phyloP scores from a whole-genome alignment of 2,888 invertebrate species.

The Lasioglossum villosulum region DNA sequence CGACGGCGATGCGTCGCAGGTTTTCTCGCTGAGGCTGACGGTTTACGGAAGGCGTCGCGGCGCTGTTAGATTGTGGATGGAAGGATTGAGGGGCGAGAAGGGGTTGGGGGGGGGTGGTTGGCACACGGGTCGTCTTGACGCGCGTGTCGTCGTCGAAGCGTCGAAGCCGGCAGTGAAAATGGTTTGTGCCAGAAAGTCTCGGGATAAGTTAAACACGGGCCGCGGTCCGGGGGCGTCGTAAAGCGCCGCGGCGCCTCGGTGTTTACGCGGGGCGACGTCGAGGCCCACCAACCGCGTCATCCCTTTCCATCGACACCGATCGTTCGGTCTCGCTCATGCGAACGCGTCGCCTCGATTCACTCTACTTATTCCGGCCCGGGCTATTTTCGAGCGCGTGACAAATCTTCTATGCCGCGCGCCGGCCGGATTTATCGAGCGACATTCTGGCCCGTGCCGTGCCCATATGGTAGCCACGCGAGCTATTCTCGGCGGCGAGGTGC shows the following conservation, averaged over 20 bases:
- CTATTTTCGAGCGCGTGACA: constrained; percentile 74
- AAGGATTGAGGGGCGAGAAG: not conserved
- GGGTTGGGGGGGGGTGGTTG: not conserved
- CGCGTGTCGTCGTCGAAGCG: constrained; percentile 68
- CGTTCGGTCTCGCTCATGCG: constrained; percentile 16
- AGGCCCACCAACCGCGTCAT: constrained; percentile 76
- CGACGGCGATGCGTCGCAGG: not conserved
- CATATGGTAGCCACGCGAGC: constrained; percentile 69
- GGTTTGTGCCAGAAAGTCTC: constrained; percentile 77
- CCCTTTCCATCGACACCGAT: constrained; percentile 62
- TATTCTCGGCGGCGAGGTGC: constrained; percentile 66
- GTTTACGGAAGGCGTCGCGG: constrained; percentile 72
- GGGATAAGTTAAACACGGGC: constrained; percentile 79
- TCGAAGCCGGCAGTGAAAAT: constrained; percentile 73
- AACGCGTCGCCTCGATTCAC: constrained; percentile 15
- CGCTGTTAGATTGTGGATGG: constrained; percentile 23
- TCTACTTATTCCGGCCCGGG: constrained; percentile 64
- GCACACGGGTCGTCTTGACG: constrained; percentile 54
- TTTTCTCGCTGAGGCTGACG: constrained; percentile 34
- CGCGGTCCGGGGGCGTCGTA: constrained; percentile 83
- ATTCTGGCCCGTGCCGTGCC: constrained; percentile 68
- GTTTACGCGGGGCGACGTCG: constrained; percentile 83
- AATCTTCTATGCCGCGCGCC: constrained; percentile 60
- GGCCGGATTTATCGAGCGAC: constrained; percentile 73
- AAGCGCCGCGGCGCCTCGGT: constrained; percentile 86